A percentile compares a stretch with the other conserved stretches of the same genome.
Conservation (phyloP, 2,113 vertebrate species). For the Atrichornis clamosus region DNA sequence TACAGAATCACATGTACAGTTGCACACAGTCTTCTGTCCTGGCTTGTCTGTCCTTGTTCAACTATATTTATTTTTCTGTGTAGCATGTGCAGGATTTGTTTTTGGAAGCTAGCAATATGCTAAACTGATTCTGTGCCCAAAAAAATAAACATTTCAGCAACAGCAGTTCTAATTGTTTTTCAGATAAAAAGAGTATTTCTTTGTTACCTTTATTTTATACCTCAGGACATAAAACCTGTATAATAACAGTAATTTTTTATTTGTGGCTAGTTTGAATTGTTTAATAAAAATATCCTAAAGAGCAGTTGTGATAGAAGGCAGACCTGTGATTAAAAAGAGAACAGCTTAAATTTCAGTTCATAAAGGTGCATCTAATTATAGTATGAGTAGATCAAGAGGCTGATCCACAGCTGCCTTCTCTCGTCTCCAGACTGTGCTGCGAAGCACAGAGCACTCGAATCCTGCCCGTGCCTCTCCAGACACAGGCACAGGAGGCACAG, state of each 20-base stretch:
- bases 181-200: neutral
- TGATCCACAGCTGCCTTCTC: neutral
- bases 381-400: neutral
- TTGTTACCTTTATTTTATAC: neutral
- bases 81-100: neutral
- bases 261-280: neutral
- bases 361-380: constrained; percentile 33
- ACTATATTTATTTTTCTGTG: neutral
- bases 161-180: neutral
- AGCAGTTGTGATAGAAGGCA: neutral
- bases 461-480: neutral
- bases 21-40: neutral
- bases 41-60: neutral
- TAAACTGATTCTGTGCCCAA: neutral
- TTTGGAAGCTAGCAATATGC: neutral
- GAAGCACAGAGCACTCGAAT: neutral
- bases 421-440: neutral
- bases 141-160: neutral
- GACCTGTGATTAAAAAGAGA: neutral
- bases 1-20: fast-evolving
- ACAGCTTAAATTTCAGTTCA: neutral
- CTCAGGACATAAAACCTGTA: neutral
- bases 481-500: neutral
- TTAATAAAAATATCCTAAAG: neutral
- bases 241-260: neutral